A percentile compares a stretch with the other conserved stretches of the same genome.
Evolutionary conservation across 2,113 vertebrate genomes (phyloP).

Genomic region (Hepsetus odoe): DNA sequence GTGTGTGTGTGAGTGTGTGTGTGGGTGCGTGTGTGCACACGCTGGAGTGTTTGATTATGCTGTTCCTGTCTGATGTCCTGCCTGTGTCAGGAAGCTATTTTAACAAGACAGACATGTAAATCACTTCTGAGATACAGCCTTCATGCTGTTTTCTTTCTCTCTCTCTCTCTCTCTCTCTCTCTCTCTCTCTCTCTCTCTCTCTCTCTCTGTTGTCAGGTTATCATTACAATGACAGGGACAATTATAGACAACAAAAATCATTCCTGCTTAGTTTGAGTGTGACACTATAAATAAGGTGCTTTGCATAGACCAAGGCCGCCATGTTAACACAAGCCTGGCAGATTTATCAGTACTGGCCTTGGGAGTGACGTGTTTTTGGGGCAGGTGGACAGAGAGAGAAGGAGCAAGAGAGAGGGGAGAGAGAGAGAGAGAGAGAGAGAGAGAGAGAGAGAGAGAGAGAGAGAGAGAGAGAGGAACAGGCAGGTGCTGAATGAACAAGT

Average conservation of each 20-base stretch:
- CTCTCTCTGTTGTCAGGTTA: conserved; percentile 48
- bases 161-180: conserved; percentile 39
- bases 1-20: background rate
- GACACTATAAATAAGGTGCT: conserved; percentile 74
- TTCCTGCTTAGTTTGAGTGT: conserved; percentile 75
- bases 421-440: conserved; percentile 4
- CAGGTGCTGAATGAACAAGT: conserved; percentile 70
- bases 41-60: conserved; percentile 60
- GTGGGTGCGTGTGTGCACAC: conserved; percentile 7
- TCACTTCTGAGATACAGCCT: conserved; percentile 60
- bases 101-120: conserved; percentile 64
- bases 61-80: conserved; percentile 69
- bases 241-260: conserved; percentile 70
- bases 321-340: conserved; percentile 73
- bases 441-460: background rate
- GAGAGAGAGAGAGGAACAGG: conserved; percentile 42
- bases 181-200: background rate
- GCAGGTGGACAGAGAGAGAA: conserved; percentile 65
- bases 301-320: conserved; percentile 58
- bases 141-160: background rate
- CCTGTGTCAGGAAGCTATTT: conserved; percentile 63
- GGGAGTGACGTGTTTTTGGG: conserved; percentile 70
- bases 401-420: too few relatives aligned
- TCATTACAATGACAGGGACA: conserved; percentile 66
- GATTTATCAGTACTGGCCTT: conserved; percentile 77